Percentiles rank a stretch among this genome's conserved stretches.
Evolutionary conservation across 2,113 vertebrate genomes (phyloP).

Genomic region (Scytalopus superciliaris): DNA sequence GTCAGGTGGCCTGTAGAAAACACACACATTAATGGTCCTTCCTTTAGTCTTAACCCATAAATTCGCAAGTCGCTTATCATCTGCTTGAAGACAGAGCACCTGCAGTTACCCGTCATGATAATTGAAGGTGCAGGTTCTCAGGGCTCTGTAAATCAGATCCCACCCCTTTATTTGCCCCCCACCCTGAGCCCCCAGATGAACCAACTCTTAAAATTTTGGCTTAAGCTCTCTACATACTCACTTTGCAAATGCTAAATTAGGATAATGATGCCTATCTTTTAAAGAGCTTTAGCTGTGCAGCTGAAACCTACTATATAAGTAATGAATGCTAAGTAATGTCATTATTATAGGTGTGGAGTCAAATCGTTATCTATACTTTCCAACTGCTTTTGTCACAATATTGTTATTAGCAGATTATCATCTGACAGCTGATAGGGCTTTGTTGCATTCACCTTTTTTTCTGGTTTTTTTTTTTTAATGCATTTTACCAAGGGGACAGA

Average conservation of each 20-base stretch:
- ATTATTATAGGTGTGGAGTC: background rate
- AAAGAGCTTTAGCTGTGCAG: background rate
- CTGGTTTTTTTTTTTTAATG: background rate
- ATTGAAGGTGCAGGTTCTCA: background rate
- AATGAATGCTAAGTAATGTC: background rate
- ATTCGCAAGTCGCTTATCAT: background rate
- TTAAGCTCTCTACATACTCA: background rate
- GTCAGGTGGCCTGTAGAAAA: background rate
- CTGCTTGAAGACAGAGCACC: background rate
- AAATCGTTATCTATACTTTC: background rate
- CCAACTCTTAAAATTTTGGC: slow-evolving; percentile 17
- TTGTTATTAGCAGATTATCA: background rate
- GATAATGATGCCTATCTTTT: slow-evolving; percentile 8
- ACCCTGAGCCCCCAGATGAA: background rate
- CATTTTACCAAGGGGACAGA: background rate
- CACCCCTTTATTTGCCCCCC: background rate
- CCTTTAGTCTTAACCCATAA: background rate
- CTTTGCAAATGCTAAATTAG: slow-evolving; percentile 20
- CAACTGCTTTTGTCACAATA: background rate
- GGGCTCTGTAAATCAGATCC: background rate
- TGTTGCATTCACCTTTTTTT: background rate
- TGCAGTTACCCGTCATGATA: background rate
- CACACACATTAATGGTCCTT: background rate
- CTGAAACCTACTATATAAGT: background rate
- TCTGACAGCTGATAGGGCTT: background rate